Percentiles rank a stretch among this genome's conserved stretches.
phyloP scores from a whole-genome alignment of 2,888 invertebrate genomes.

The Willowsia nigromaculata region DNA sequence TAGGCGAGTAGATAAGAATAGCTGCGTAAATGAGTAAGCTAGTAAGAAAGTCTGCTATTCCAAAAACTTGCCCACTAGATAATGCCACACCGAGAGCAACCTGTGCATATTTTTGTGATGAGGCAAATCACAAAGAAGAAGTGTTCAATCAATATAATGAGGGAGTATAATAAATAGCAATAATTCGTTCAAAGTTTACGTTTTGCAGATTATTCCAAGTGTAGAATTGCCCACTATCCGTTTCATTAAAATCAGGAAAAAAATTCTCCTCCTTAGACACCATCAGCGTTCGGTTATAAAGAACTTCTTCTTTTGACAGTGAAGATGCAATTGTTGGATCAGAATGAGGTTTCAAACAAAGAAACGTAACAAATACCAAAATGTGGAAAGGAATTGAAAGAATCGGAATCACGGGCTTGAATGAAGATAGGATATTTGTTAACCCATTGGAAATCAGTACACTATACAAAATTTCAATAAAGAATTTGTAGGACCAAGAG shows the following conservation, averaged over 20 bases:
- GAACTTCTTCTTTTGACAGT: neutral
- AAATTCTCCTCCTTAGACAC: neutral
- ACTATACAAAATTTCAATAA: constrained; percentile 65
- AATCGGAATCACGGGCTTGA: constrained; percentile 79
- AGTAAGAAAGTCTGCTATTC: constrained; percentile 80
- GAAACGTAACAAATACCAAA: constrained; percentile 80
- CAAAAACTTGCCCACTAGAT: constrained; percentile 81
- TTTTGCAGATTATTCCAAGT: constrained; percentile 36
- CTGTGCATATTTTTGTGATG: constrained; percentile 77
- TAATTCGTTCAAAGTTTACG: no score
- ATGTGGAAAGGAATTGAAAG: constrained; percentile 81
- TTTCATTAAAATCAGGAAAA: neutral
- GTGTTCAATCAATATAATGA: neutral
- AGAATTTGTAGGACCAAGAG: neutral
- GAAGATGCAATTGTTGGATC: neutral
- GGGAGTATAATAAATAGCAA: no score
- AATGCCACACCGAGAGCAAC: constrained; percentile 80
- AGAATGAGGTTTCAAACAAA: constrained; percentile 78
- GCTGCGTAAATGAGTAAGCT: constrained; percentile 80
- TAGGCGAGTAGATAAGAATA: constrained; percentile 81
- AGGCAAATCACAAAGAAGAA: neutral
- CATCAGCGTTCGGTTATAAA: neutral
- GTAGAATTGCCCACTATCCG: neutral
- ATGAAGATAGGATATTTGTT: constrained; percentile 80
- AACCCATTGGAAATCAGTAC: constrained; percentile 80